Percentiles rank a stretch among this genome's conserved stretches.
phyloP scores from a whole-genome alignment of 2,888 invertebrate genomes.

The Hemithea aestivaria region DNA sequence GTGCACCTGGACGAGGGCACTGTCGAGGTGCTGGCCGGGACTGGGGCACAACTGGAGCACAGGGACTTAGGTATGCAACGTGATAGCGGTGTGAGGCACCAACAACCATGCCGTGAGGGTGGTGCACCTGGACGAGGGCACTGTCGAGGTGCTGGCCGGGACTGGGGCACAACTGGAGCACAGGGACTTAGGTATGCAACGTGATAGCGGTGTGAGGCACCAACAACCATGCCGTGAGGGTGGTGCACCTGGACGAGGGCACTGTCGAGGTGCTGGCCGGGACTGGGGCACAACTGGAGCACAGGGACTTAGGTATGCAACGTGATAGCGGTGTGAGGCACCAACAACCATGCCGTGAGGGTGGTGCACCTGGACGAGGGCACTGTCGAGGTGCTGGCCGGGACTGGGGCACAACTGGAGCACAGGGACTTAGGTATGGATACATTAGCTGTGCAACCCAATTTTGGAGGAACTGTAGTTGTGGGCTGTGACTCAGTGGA shows the following conservation, averaged over 20 bases:
- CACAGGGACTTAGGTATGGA: slow-evolving; percentile 58
- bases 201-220: slow-evolving; percentile 90
- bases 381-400: slow-evolving; percentile 87
- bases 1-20: slow-evolving; percentile 81
- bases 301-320: slow-evolving; percentile 53
- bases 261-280: slow-evolving; percentile 89
- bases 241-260: slow-evolving; percentile 83
- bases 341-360: slow-evolving; percentile 93
- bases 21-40: slow-evolving; percentile 89
- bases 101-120: slow-evolving; percentile 93
- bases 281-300: slow-evolving; percentile 81
- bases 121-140: slow-evolving; percentile 82
- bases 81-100: slow-evolving; percentile 89
- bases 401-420: slow-evolving; percentile 82
- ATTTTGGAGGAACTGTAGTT: too few species aligned
- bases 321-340: slow-evolving; percentile 89
- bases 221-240: slow-evolving; percentile 92
- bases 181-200: slow-evolving; percentile 52
- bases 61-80: slow-evolving; percentile 53
- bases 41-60: slow-evolving; percentile 79
- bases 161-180: slow-evolving; percentile 81
- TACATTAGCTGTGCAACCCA: too few species aligned
- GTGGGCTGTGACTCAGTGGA: too few species aligned
- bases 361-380: slow-evolving; percentile 83
- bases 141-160: slow-evolving; percentile 88